Base-by-base conservation (phyloP, 2,797 vertebrate species). In the Artibeus jamaicensis region DNA sequence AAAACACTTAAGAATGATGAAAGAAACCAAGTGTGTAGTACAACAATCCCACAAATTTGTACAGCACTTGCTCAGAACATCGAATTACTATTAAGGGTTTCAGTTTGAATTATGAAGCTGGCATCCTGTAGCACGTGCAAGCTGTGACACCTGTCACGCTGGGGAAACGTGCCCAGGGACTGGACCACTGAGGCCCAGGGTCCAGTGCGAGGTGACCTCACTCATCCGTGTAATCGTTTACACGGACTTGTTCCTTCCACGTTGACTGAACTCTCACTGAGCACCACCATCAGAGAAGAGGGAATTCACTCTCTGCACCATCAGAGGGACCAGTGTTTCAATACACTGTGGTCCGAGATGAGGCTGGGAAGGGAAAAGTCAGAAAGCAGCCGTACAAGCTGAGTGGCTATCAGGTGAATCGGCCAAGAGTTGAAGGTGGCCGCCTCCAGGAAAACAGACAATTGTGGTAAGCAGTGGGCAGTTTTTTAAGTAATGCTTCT, bases 1-100 rank as follows among this genome's bases (percentile, higher is more conserved):
- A 91, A 57, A 44, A 82, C 26, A 68, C 68, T 86, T 84, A 50
- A 94, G 32, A 96, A 91, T 78, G 74, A 76, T 4, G 89, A 71
- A 85, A 50, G 53, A 44, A 93, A 92, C 15, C 14, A 79, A n/a
- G 12, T 48, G 48, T 67, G 24, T 32, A 53, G 22, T 24, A 37
- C 74, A 65, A n/a, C n/a, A 78, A 29, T 70, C 42, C 59, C n/a
- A 79, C 34, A 70, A 22, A 87, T 59, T n/a, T 57, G 5, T 39
- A 93, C 3, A 26, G 39, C 22, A 93, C 90, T 82, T 83, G 81
- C 42, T 88, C 68, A 83, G 76, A 84, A 76, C 18, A 55, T 42
- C 77, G 48, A 67, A 78, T 29, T 68, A 85, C 26, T 79, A 68
- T 62, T 53, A 46, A 0, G 10, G 15, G 65, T 68, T 44, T 78